phyloP scores from a whole-genome alignment of 2,113 vertebrate genomes.

The Aepyceros melampus region DNA sequence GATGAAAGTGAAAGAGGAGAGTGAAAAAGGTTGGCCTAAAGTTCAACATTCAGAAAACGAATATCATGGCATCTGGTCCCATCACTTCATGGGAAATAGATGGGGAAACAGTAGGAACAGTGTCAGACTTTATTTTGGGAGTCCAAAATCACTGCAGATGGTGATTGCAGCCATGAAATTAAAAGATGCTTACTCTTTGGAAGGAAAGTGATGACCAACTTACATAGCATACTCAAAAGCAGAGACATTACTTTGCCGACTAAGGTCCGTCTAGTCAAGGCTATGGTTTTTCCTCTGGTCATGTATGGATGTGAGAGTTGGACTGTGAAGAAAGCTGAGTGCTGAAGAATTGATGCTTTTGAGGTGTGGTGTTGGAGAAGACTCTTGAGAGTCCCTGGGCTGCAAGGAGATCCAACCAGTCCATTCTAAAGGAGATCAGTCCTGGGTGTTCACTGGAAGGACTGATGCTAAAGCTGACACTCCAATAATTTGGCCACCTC shows the following conservation, averaged over 20 bases:
- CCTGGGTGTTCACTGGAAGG: background rate
- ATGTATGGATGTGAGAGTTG: background rate
- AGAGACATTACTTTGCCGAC: background rate
- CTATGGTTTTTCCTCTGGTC: background rate
- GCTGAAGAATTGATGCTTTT: background rate
- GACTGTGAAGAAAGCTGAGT: background rate
- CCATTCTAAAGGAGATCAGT: background rate
- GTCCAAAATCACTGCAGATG: background rate
- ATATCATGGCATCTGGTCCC: background rate
- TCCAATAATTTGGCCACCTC: background rate
- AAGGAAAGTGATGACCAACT: too few relatives aligned
- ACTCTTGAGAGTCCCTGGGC: background rate
- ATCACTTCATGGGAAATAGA: background rate
- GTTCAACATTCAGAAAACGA: background rate
- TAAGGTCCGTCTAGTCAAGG: background rate
- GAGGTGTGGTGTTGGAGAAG: background rate
- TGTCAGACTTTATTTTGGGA: background rate
- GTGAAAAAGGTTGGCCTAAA: background rate
- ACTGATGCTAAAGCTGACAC: background rate
- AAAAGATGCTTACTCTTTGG: background rate
- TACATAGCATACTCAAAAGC: background rate
- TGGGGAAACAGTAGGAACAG: background rate
- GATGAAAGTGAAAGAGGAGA: background rate
- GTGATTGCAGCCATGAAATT: background rate
- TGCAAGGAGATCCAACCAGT: background rate